These are phyloP conservation scores for Euleptes europaea DNA, from an alignment of 2,113 vertebrate genomes.

Conservation along the genomic window DNA sequence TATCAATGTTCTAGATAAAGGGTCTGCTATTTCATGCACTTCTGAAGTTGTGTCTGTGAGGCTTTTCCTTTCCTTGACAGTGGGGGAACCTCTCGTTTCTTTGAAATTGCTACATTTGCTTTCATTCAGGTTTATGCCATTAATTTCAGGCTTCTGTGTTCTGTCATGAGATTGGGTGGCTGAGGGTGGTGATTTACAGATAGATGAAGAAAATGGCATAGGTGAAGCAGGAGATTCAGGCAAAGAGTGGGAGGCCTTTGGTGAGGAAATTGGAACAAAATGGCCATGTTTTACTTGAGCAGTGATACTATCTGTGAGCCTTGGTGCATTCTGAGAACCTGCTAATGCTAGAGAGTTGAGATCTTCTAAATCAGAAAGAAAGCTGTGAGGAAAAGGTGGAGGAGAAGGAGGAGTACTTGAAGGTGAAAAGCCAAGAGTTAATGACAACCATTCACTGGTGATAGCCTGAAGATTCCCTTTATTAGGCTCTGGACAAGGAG, in stretches of 20 bases:
- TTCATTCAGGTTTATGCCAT: conserved; percentile 25
- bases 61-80: conserved; percentile 18
- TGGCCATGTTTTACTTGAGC: conserved; percentile 61
- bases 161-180: conserved; percentile 23
- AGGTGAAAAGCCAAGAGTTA: conserved; percentile 73
- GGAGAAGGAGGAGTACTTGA: conserved; percentile 66
- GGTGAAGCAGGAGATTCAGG: conserved; percentile 42
- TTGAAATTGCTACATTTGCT: conserved; percentile 44
- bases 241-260: conserved; percentile 54
- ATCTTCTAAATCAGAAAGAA: conserved; percentile 73
- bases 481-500: conserved; percentile 60
- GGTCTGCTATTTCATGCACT: conserved; percentile 25
- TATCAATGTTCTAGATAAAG: conserved; percentile 34
- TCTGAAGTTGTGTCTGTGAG: conserved; percentile 28
- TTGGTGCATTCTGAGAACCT: conserved; percentile 47
- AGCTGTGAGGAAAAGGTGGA: conserved; percentile 72
- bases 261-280: conserved; percentile 41
- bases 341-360: conserved; percentile 57
- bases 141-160: conserved; percentile 16
- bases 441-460: conserved; percentile 77
- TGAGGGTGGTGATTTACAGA: conserved; percentile 50
- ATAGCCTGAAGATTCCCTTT: conserved; percentile 70
- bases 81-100: conserved; percentile 30
- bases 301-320: conserved; percentile 39
- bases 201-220: conserved; percentile 44